Base-by-base conservation (phyloP, 2,113 vertebrate species). In the Synodontis membranacea region DNA sequence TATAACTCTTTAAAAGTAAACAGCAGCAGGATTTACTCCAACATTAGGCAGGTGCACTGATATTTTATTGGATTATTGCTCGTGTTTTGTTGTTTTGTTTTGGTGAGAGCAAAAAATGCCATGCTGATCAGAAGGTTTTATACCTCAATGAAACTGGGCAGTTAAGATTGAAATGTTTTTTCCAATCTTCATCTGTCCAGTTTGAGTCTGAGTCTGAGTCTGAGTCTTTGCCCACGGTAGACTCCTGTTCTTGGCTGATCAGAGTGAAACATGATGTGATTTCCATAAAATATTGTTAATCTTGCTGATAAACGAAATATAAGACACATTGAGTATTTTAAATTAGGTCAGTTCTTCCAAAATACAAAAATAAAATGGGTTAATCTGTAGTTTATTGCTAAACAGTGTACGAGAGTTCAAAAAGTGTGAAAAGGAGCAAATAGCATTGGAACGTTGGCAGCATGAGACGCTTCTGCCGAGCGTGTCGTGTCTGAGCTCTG, bases 401-500 rank as follows among this genome's bases (percentile, higher is more conserved):
- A 42, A 37, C 68, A 72, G 44, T 3, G n/a, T 48, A 48, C 6
- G 25, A n/a, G 34, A 14, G 44, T 12, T n/a, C n/a, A n/a, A 28
- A 48, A 10, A 0, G 4, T 14, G 42, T 12, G 39, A 74, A 42
- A n/a, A n/a, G 9, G 23, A 25, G 44, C 42, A 15, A n/a, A 76
- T n/a, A 76, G 17, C 5, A 76, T 8, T 48, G 44, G 44, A 48
- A 74, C 39, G 44, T 9, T 1, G 28, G 70, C 37, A 66, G 60
- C 15, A n/a, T 39, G 31, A 37, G 44, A 68, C 62, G 82, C 70
- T 83, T 87, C 79, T 58, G 78, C 62, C 80, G 58, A 54, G 56
- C 23, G 39, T 70, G 54, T 39, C 50, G 84, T 84, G 48, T 86
- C 75, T 80, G 19, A 12, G 56, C 28, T 50, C 23, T 25, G 21